Percentiles rank a stretch among this genome's conserved stretches.
Evolutionary conservation across 2,797 vertebrate species (phyloP).

Genomic region (Potorous gilbertii): DNA sequence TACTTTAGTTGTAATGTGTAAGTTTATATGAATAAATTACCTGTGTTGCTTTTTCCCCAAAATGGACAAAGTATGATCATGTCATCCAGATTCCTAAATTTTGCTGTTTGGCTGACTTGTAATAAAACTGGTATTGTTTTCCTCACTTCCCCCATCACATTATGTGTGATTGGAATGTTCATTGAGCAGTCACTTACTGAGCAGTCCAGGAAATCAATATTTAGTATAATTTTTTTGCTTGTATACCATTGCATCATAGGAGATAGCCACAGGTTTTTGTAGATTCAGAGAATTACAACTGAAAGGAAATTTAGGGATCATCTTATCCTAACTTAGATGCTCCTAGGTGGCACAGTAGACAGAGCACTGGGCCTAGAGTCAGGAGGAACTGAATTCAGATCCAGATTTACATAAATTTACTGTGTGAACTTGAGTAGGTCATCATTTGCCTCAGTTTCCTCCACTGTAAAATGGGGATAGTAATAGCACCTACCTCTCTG

Average conservation of each 20-base stretch:
- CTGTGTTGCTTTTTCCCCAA: background rate
- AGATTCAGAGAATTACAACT: background rate
- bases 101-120: background rate
- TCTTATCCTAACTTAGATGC: background rate
- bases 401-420: background rate
- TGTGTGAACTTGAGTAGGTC: background rate
- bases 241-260: slow-evolving; percentile 62
- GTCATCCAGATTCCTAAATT: slow-evolving; percentile 18
- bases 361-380: background rate
- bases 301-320: background rate
- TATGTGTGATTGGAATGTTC: slow-evolving; percentile 20
- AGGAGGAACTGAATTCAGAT: background rate
- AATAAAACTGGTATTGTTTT: background rate
- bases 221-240: slow-evolving; percentile 56
- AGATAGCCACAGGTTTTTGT: slow-evolving; percentile 53
- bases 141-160: too few relatives aligned
- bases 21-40: slow-evolving; percentile 30
- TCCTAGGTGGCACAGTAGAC: background rate
- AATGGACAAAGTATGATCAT: background rate
- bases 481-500: background rate
- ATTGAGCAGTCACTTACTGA: slow-evolving; percentile 22
- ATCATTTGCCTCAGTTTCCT: background rate
- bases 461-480: background rate
- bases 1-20: background rate
- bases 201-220: slow-evolving; percentile 43